These are phyloP conservation scores for Gallinago media DNA, from an alignment of 2,113 vertebrate genomes.

Conservation along the genomic window DNA sequence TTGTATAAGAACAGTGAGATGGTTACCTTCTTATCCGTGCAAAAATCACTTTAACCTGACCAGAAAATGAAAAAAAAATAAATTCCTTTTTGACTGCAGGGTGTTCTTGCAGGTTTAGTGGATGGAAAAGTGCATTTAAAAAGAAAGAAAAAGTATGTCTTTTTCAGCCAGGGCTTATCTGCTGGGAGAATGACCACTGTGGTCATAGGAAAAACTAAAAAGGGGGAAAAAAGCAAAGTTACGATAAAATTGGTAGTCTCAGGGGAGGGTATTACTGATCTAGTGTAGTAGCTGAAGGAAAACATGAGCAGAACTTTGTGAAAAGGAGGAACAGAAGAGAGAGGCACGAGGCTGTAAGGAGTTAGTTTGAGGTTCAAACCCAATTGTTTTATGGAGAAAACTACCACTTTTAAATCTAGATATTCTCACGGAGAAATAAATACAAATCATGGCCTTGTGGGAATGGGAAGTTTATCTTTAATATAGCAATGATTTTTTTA, in stretches of 20 bases:
- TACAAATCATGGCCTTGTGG: not conserved
- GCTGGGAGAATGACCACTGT: not conserved
- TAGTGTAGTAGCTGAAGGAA: not conserved
- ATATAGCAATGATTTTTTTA: not conserved
- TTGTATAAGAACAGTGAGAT: not conserved
- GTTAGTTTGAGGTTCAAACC: not conserved
- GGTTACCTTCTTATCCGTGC: no score
- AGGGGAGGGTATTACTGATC: not conserved
- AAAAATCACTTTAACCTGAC: not conserved
- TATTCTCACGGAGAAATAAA: not conserved
- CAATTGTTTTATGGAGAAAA: not conserved
- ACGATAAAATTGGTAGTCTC: not conserved
- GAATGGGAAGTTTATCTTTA: not conserved
- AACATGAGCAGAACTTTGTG: not conserved
- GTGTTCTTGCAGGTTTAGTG: not conserved
- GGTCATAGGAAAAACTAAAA: not conserved
- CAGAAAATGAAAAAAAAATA: not conserved
- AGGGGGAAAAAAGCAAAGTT: not conserved
- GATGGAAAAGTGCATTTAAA: not conserved
- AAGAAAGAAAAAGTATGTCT: not conserved
- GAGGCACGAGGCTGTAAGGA: not conserved
- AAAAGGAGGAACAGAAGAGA: not conserved
- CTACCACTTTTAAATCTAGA: not conserved
- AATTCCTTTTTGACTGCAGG: not conserved
- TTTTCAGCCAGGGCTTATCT: constrained; percentile 27